Evolutionary conservation across 2,797 vertebrate genomes (phyloP), one percentile per base, ranked within the genome.

Genomic region (Hybognathus amarus): DNA sequence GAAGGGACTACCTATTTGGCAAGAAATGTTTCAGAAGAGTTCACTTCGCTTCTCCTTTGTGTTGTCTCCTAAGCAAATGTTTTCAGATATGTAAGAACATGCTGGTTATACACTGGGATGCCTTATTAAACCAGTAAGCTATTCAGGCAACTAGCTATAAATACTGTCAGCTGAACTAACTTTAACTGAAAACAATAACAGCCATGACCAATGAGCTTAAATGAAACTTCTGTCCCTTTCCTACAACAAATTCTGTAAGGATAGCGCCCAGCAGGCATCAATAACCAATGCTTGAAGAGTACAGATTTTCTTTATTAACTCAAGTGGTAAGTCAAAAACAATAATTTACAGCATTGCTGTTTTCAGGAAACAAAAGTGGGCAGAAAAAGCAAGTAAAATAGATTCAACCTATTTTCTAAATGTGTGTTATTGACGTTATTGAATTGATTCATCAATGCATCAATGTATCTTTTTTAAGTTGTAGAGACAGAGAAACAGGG

Each of bases 131-230:
- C 13, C 27, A 30, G 13, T 15, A 17, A 33, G 61, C 3, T 9
- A 66, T 36, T 45, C n/a, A 61, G 24, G 27, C 13, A 47, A 42
- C 7, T 47, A 50, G 42, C 45, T 73, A 20, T 20, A 20, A 33
- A 66, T 33, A 22, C 6, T 20, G 17, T 11, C 13, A 24, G 15
- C 4, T 47, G 7, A 47, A 70, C 68, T 47, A 70, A 30, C 38
- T 69, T 69, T 42, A 69, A 69, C 15, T 71, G 2, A 50, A 71
- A 20, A 71, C 24, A 73, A 73, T 47, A 17, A 47, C 68, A 47
- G 68, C 22, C 6, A 22, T 8, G 2, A 73, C 18, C 10, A 52
- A 47, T 71, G 50, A 52, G 42, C 9, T 20, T 30, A 50, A 9
- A 45, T 1, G 27, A 50, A 7, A 1, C 6, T 61, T n/a, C 8